A percentile compares a stretch with the other conserved stretches of the same genome.
Conservation (phyloP, 2,797 vertebrate species). For the Muscicapa comitata region DNA sequence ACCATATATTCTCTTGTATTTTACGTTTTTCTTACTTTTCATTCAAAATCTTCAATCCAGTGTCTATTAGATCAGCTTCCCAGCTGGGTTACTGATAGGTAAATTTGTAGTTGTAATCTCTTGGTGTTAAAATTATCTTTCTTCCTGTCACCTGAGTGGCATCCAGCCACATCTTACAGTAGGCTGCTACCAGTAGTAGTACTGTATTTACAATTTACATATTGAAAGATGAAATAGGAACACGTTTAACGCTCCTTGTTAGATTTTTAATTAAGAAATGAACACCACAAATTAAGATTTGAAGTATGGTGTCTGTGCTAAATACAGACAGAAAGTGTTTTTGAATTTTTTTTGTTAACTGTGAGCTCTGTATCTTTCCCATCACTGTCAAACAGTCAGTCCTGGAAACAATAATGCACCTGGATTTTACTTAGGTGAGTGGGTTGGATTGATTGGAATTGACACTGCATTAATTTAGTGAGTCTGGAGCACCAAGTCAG, state of each 20-base stretch:
- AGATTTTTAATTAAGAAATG: constrained; percentile 3
- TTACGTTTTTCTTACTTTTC: background rate
- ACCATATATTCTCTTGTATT: background rate
- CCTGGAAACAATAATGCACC: background rate
- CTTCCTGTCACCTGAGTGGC: background rate
- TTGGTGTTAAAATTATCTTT: background rate
- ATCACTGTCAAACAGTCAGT: background rate
- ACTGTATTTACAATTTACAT: background rate
- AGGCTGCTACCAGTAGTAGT: background rate
- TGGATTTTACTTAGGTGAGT: background rate
- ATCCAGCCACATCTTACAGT: background rate
- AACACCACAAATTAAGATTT: fast-evolving
- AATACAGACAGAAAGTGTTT: background rate
- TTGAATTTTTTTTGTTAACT: background rate
- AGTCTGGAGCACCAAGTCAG: background rate
- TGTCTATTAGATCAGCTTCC: background rate
- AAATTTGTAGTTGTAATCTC: background rate
- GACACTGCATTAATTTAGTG: background rate
- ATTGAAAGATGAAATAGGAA: background rate
- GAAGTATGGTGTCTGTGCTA: background rate
- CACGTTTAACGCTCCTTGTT: background rate
- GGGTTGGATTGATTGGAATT: background rate
- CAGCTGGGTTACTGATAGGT: background rate
- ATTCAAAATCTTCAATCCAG: background rate
- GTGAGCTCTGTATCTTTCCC: background rate